These are phyloP conservation scores for Otis tarda DNA, from an alignment of 2,113 vertebrate species.

Conservation along the genomic window DNA sequence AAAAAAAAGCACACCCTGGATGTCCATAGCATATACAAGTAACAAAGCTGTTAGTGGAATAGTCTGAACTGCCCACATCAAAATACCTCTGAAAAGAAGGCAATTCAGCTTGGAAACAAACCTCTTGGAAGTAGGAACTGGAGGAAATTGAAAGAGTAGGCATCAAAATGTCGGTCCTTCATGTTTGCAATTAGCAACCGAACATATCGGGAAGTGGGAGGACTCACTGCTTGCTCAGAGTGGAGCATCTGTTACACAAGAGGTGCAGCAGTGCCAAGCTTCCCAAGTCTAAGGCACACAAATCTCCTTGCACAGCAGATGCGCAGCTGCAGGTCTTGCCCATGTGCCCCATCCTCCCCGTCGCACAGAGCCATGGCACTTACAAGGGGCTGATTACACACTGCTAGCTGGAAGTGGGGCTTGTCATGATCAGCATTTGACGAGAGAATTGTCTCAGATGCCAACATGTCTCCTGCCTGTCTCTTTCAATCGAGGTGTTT, in stretches of 20 bases:
- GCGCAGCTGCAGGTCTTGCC: background rate
- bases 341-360: rapidly evolving
- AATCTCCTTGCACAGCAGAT: background rate
- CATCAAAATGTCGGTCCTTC: background rate
- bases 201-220: background rate
- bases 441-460: background rate
- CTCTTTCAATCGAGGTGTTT: background rate
- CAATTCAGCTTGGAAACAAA: background rate
- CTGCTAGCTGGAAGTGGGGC: background rate
- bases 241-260: conserved; percentile 10
- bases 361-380: background rate
- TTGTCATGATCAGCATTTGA: background rate
- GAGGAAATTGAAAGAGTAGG: background rate
- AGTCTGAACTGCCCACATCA: background rate
- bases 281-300: background rate
- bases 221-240: background rate
- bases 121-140: background rate
- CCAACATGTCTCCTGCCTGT: background rate
- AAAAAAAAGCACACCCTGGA: background rate
- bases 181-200: background rate
- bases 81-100: background rate
- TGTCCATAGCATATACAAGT: background rate
- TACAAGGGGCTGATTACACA: background rate
- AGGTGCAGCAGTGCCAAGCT: background rate
- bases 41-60: background rate